A percentile compares a stretch with the other conserved stretches of the same genome.
Conservation (phyloP, 1,140 invertebrate genomes). For the Idris sp. region DNA sequence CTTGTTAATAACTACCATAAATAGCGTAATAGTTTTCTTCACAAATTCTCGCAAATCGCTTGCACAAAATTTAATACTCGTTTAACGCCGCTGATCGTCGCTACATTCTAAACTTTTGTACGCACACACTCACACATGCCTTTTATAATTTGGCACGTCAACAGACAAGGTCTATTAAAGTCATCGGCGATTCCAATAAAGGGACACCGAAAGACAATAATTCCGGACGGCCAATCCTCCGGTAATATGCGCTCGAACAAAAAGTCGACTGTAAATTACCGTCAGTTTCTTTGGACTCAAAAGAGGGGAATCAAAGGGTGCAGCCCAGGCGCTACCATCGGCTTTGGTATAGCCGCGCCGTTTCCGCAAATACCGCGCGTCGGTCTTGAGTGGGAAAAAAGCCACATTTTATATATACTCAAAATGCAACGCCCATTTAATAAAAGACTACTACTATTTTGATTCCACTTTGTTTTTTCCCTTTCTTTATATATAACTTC, state of each 20-base stretch:
- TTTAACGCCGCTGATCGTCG: too few species aligned
- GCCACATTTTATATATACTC: constrained; percentile 33
- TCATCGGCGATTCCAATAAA: constrained; percentile 30
- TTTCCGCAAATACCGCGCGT: constrained; percentile 52
- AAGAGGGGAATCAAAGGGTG: constrained; percentile 46
- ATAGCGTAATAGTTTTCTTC: too few species aligned
- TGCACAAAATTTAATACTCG: too few species aligned
- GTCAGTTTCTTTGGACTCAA: constrained; percentile 31
- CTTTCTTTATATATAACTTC: too few species aligned
- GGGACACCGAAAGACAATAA: constrained; percentile 29
- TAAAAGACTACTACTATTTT: too few species aligned
- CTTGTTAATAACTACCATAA: too few species aligned
- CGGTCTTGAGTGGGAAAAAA: constrained; percentile 48
- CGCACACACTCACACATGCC: too few species aligned
- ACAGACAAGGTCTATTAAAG: constrained; percentile 17
- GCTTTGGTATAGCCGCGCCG: constrained; percentile 27
- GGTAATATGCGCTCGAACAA: constrained; percentile 23
- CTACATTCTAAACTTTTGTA: too few species aligned
- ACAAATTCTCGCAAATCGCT: too few species aligned
- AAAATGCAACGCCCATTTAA: too few species aligned
- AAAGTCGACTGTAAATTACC: constrained; percentile 34
- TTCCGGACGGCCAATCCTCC: constrained; percentile 14
- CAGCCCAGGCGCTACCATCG: constrained; percentile 44
- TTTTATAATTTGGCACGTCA: constrained; percentile 17
- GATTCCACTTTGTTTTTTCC: too few species aligned